phyloP scores from a whole-genome alignment of 2,797 vertebrate genomes.

The Spatula clypeata region DNA sequence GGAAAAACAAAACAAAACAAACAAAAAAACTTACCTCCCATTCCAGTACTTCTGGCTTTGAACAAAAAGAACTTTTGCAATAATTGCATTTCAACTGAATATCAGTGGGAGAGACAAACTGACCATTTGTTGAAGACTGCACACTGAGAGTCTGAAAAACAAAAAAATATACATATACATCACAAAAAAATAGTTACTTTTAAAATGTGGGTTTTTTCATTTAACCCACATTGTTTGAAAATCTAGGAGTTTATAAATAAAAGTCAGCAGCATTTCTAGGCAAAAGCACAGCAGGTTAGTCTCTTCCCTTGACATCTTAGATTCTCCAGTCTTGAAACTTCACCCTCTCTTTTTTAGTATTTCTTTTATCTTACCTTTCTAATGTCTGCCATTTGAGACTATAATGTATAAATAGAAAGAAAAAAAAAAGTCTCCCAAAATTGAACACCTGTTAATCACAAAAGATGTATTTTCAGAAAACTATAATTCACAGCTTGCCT shows the following conservation, averaged over 20 bases:
- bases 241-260: neutral
- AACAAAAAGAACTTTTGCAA: slow-evolving; percentile 94
- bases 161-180: slow-evolving; percentile 35
- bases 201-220: neutral
- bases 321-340: neutral
- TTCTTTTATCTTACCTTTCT: neutral
- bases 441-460: neutral
- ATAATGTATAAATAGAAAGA: neutral
- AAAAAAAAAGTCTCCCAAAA: neutral
- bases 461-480: neutral
- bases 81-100: slow-evolving; percentile 98
- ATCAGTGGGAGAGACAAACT: slow-evolving; percentile 86
- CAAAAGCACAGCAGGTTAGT: neutral
- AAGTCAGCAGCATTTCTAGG: neutral
- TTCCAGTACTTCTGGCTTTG: slow-evolving; percentile 95
- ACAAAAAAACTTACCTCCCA: slow-evolving; percentile 92
- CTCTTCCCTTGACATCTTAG: neutral
- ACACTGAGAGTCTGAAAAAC: slow-evolving; percentile 90
- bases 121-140: slow-evolving; percentile 92
- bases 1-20: neutral
- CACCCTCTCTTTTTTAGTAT: neutral
- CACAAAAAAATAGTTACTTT: neutral
- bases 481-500: neutral
- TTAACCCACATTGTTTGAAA: neutral
- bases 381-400: neutral